Percentiles rank a stretch among this genome's conserved stretches.
phyloP scores from a whole-genome alignment of 2,888 invertebrate species.

The Pristionchus exspectatus region DNA sequence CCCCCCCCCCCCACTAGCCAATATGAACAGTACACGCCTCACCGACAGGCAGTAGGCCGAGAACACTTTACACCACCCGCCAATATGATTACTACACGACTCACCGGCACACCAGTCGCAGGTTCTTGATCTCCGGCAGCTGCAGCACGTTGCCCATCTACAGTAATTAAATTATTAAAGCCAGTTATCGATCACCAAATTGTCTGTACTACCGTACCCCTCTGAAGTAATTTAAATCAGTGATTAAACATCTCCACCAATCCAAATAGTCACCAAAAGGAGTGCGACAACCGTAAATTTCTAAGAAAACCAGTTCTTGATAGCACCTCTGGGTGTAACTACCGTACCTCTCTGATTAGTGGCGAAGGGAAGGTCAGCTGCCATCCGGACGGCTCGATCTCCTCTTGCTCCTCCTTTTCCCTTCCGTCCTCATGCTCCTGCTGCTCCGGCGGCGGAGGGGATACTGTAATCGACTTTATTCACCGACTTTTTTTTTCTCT shows the following conservation, averaged over 20 bases:
- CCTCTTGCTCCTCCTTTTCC: too few relatives aligned
- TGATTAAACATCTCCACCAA: too few relatives aligned
- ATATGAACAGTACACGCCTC: background rate
- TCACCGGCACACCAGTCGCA: slow-evolving; percentile 21
- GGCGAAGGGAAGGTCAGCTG: background rate
- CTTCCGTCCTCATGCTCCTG: background rate
- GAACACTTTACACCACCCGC: background rate
- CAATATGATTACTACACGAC: background rate
- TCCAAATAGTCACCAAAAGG: too few relatives aligned
- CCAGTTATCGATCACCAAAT: background rate
- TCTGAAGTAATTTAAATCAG: too few relatives aligned
- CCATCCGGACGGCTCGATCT: background rate
- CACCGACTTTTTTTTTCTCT: too few relatives aligned
- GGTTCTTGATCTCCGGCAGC: background rate
- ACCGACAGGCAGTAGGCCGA: background rate
- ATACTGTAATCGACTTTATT: background rate
- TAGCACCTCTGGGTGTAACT: background rate
- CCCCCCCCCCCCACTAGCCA: background rate
- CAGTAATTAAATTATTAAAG: background rate
- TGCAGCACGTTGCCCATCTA: slow-evolving; percentile 17
- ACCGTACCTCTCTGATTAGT: background rate
- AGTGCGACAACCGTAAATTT: too few relatives aligned
- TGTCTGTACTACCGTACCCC: too few relatives aligned
- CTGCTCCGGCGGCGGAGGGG: too few relatives aligned
- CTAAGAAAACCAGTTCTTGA: background rate